Base-by-base conservation (phyloP, 2,888 invertebrate genomes). In the Poecilobothrus nobilitatus region DNA sequence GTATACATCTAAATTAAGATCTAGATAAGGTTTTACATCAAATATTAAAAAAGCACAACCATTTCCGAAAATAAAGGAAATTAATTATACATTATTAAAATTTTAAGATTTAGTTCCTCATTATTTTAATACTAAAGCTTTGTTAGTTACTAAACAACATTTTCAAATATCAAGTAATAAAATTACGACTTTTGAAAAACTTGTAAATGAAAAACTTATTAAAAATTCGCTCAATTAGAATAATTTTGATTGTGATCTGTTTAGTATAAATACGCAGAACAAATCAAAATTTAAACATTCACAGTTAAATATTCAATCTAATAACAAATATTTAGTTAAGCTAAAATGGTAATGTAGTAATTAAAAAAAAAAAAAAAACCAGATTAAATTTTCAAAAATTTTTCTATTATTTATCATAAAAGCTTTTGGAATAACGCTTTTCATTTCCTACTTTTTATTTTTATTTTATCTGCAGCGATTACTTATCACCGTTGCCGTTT, bases 151-250 rank as follows among this genome's bases (percentile, higher is more conserved):
- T 37, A 37, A 37, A 12, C 8, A 10, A 37, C 37, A 37, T 37
- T 37, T 37, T 37, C 37, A 37, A 10, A 37, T 37, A 7, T 37
- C 12, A 37, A 37, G 37, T 37, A 37, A 37, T 12, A 37, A 37
- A 37, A 37, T 10, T 37, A 12, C 8, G 12, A 37, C 7, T 37
- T 37, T 37, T 37, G 37, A 37, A 37, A 37, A 37, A 37, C 37
- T 37, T 37, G 37, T 37, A 37, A 37, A 37, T 37, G 37, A 37
- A 37, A 37, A 37, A 37, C 70, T 68, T 41, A 64, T 37, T 37
- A 37, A 37, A 37, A 37, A 37, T 37, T 37, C 37, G 37, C 8
- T 37, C 37, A 37, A 37, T 53, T 53, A 53, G 53, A 53, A 53
- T 37, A 37, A 37, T 37, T 53, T 53, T 18, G 53, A 53, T 53